phyloP scores from a whole-genome alignment of 2,113 vertebrate genomes.

The Glaucidium brasilianum region DNA sequence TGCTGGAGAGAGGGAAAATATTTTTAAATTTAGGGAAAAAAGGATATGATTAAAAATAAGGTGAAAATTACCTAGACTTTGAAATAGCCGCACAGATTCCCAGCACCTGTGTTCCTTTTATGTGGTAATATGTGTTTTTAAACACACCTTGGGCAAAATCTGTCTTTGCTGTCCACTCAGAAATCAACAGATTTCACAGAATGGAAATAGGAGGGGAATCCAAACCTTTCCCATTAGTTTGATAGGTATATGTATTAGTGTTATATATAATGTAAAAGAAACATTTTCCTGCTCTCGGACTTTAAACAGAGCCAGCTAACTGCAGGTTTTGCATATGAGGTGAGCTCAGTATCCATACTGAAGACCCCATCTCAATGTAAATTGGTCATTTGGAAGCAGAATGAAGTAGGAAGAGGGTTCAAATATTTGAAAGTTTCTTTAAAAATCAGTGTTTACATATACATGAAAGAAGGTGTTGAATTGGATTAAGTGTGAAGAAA shows the following conservation, averaged over 20 bases:
- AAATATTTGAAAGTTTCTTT: neutral
- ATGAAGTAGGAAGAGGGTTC: neutral
- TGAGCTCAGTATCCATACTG: neutral
- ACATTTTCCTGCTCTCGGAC: neutral
- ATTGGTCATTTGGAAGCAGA: neutral
- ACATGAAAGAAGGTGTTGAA: neutral
- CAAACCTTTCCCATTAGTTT: neutral
- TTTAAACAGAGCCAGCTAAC: neutral
- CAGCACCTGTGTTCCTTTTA: neutral
- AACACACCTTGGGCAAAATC: neutral
- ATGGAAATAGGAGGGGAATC: neutral
- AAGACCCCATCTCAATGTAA: neutral
- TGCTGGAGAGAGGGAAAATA: neutral
- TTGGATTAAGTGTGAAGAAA: slow-evolving; percentile 1
- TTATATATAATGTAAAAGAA: neutral
- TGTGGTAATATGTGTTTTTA: neutral
- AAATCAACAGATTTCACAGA: slow-evolving; percentile 10
- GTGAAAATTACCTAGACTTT: neutral
- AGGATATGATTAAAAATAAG: neutral
- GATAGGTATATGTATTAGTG: neutral
- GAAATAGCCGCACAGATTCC: neutral
- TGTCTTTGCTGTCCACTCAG: neutral
- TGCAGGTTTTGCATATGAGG: neutral
- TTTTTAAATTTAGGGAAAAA: neutral
- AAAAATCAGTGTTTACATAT: neutral